Percentiles rank a stretch among this genome's conserved stretches.
Conservation (phyloP, 2,888 invertebrate genomes). For the Tipula helvola region DNA sequence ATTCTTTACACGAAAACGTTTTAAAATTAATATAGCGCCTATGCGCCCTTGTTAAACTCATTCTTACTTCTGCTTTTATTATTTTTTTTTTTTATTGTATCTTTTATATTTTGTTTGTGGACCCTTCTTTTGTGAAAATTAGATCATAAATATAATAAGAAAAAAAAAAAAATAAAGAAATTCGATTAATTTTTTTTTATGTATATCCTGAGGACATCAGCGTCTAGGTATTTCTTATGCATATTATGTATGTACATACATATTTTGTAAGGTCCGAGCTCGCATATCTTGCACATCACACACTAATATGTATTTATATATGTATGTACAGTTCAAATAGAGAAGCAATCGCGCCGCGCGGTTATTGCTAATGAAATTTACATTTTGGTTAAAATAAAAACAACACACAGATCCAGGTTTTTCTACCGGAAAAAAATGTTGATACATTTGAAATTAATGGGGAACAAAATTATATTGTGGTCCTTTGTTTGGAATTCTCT, state of each 20-base stretch:
- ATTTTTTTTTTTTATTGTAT: neutral
- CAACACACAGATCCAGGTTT: neutral
- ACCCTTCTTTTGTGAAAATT: neutral
- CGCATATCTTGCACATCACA: neutral
- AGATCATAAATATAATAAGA: neutral
- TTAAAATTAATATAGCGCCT: constrained; percentile 4
- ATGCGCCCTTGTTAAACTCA: neutral
- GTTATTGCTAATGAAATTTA: neutral
- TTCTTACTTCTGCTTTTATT: neutral
- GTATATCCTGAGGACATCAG: neutral
- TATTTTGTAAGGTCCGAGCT: neutral
- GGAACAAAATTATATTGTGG: neutral
- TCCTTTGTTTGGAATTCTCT: neutral
- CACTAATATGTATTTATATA: neutral
- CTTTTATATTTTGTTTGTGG: neutral
- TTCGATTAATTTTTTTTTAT: neutral
- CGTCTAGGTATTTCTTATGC: neutral
- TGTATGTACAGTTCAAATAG: neutral
- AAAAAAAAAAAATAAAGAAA: neutral
- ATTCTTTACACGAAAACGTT: neutral
- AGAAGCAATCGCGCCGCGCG: neutral
- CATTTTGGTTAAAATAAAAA: neutral
- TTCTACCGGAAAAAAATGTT: neutral
- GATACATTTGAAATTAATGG: neutral
- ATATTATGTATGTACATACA: neutral